phyloP scores from a whole-genome alignment of 1,140 invertebrate genomes.

The Ericerus pela region DNA sequence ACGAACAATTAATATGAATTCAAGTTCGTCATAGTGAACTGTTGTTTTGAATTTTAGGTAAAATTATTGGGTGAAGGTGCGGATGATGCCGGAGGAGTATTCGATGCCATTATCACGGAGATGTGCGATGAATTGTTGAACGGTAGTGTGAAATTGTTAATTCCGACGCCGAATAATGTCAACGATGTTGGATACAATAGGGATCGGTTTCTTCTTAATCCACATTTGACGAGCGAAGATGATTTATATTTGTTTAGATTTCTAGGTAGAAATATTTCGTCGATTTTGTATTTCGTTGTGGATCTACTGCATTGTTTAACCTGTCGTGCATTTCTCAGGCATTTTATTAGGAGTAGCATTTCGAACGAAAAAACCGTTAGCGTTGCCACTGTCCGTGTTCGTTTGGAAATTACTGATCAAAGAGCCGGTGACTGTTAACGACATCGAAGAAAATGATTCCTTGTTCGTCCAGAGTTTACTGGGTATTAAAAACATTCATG shows the following conservation, averaged over 20 bases:
- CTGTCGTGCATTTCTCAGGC: conserved; percentile 29
- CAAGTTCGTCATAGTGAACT: background rate
- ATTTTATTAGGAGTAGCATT: conserved; percentile 44
- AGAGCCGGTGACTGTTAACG: conserved; percentile 41
- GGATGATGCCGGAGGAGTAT: conserved; percentile 53
- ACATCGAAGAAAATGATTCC: conserved; percentile 48
- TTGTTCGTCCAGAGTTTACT: conserved; percentile 44
- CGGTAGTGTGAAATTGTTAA: conserved; percentile 36
- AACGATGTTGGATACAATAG: conserved; percentile 45
- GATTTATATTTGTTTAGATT: conserved; percentile 43
- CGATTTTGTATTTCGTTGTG: background rate
- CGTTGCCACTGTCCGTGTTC: conserved; percentile 44
- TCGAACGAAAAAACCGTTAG: conserved; percentile 42
- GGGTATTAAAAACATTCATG: conserved; percentile 42
- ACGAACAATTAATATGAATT: background rate
- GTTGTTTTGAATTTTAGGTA: conserved; percentile 26
- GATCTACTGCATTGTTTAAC: background rate
- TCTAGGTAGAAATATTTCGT: conserved; percentile 28
- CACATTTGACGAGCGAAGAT: conserved; percentile 34
- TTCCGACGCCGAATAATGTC: conserved; percentile 40
- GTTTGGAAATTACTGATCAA: conserved; percentile 50
- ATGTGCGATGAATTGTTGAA: conserved; percentile 45
- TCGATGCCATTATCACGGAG: conserved; percentile 55
- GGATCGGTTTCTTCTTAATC: conserved; percentile 47
- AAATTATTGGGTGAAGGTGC: conserved; percentile 49